A percentile compares a stretch with the other conserved stretches of the same genome.
These are phyloP conservation scores for Brachionus asplanchnoidis DNA, from an alignment of 1,140 invertebrate species.

Conservation along the genomic window DNA sequence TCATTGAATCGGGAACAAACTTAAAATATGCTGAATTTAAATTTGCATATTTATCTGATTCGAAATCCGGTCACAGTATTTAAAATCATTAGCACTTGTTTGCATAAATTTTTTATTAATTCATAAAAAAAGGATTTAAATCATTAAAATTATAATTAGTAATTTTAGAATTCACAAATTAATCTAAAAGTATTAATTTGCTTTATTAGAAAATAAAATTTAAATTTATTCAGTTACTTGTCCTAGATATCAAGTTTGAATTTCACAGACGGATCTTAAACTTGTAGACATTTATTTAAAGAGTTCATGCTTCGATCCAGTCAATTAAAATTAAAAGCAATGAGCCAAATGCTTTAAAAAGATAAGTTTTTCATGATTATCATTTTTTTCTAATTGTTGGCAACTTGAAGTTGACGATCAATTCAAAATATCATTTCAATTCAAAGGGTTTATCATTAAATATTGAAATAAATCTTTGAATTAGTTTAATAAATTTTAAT, in stretches of 20 bases:
- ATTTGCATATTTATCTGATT: not conserved
- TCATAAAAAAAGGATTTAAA: not conserved
- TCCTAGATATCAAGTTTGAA: not conserved
- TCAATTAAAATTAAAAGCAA: not conserved
- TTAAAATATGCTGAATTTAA: not conserved
- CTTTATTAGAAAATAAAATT: not conserved
- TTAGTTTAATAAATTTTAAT: too few species aligned
- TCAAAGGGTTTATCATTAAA: too few species aligned
- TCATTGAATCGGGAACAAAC: not conserved
- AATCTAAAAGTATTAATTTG: not conserved
- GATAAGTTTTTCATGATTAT: not conserved
- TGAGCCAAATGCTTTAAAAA: not conserved
- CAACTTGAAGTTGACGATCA: too few species aligned
- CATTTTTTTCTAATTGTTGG: not conserved
- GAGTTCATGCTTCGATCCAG: not conserved
- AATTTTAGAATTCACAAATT: not conserved
- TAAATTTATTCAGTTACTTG: not conserved
- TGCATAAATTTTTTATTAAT: not conserved
- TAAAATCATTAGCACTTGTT: not conserved
- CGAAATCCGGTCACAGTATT: not conserved
- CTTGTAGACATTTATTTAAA: not conserved
- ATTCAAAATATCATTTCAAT: too few species aligned
- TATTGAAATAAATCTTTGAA: too few species aligned
- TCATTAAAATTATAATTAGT: not conserved
- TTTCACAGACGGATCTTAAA: not conserved